These are phyloP conservation scores for Xerus inauris DNA, from an alignment of 2,113 vertebrate genomes.

Conservation along the genomic window DNA sequence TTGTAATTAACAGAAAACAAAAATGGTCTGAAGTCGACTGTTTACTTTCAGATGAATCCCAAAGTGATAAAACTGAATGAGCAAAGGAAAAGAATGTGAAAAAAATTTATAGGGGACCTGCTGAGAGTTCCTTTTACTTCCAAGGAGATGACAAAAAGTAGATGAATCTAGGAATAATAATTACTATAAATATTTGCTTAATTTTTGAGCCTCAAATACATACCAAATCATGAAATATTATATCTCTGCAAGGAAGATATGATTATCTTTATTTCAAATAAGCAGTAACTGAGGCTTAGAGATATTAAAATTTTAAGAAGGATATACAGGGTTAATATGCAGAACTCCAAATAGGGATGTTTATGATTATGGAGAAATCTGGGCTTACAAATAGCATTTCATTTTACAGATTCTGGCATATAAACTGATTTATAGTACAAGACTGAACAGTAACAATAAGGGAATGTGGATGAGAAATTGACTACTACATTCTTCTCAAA, in stretches of 20 bases:
- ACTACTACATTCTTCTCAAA: not conserved
- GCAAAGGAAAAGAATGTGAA: not conserved
- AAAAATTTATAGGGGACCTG: not conserved
- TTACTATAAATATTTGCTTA: not conserved
- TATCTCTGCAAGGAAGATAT: not conserved
- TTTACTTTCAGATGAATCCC: not conserved
- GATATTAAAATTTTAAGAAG: not conserved
- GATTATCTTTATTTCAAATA: slow-evolving; percentile 28
- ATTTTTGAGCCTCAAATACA: not conserved
- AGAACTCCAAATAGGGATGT: not conserved
- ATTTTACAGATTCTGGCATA: not conserved
- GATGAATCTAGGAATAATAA: not conserved
- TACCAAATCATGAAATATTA: not conserved
- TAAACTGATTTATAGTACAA: not conserved
- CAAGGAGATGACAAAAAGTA: slow-evolving; percentile 2
- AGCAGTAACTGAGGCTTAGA: not conserved
- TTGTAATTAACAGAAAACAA: not conserved
- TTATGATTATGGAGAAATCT: not conserved
- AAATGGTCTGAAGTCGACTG: not conserved
- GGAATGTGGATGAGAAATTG: not conserved
- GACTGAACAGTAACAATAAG: not conserved
- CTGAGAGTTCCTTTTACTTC: not conserved
- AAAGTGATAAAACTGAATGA: not conserved
- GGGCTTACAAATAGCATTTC: not conserved
- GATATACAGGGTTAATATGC: not conserved